Percentiles rank a stretch among this genome's conserved stretches.
These are phyloP conservation scores for Asbolus verrucosus DNA, from an alignment of 1,140 invertebrate species.

Conservation along the genomic window DNA sequence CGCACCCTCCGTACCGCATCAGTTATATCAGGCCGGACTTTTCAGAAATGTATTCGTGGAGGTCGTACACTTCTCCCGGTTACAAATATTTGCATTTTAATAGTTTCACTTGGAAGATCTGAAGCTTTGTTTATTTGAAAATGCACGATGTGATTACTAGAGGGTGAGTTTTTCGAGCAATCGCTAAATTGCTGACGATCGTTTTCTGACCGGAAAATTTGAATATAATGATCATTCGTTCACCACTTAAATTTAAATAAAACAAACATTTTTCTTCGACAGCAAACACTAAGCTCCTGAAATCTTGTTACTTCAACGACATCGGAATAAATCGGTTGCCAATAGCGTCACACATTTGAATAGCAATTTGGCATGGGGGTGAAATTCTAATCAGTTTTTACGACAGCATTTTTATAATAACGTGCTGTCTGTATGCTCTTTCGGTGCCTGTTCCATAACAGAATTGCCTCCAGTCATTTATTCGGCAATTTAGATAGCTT, in stretches of 20 bases:
- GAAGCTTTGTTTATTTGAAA: conserved; percentile 39
- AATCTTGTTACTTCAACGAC: conserved; percentile 55
- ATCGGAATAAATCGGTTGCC: conserved; percentile 64
- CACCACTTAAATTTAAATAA: conserved; percentile 64
- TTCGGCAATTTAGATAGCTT: conserved; percentile 47
- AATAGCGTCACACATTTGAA: conserved; percentile 64
- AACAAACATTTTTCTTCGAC: conserved; percentile 64
- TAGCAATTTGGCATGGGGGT: conserved; percentile 64
- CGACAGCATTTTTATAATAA: conserved; percentile 58
- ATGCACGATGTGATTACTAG: conserved; percentile 15
- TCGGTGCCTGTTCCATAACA: conserved; percentile 48
- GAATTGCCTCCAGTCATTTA: conserved; percentile 49
- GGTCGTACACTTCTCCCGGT: conserved; percentile 47
- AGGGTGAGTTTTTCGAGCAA: no score
- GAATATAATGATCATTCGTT: conserved; percentile 61
- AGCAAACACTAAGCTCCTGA: conserved; percentile 41
- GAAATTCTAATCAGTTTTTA: conserved; percentile 65
- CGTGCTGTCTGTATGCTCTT: conserved; percentile 55
- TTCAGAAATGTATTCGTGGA: conserved; percentile 43
- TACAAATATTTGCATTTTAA: conserved; percentile 63
- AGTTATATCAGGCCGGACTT: conserved; percentile 5
- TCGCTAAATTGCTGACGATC: conserved; percentile 14
- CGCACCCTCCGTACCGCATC: conserved; percentile 8
- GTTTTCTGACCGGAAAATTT: conserved; percentile 56
- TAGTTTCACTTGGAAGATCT: conserved; percentile 56